Percentiles rank a stretch among this genome's conserved stretches.
These are phyloP conservation scores for Cuniculus paca DNA, from an alignment of 2,797 vertebrate genomes.

Conservation along the genomic window DNA sequence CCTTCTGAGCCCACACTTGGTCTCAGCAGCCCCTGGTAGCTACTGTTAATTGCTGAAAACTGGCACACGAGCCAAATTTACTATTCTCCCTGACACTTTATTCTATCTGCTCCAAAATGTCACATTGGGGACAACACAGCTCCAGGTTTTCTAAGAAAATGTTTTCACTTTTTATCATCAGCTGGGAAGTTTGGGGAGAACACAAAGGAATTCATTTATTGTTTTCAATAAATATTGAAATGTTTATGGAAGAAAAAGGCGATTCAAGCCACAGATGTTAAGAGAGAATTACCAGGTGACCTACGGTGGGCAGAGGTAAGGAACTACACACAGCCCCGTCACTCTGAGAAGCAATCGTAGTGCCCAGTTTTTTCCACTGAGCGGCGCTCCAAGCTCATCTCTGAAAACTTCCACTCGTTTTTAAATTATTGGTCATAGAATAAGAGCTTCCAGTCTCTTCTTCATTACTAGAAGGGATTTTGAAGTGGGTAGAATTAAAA, in stretches of 20 bases:
- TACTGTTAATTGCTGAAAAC: neutral
- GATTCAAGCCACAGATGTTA: neutral
- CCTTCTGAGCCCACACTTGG: neutral
- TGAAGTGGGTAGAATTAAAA: conserved; percentile 42
- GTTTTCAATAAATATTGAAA: conserved; percentile 24
- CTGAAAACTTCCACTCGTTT: neutral
- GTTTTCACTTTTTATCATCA: neutral
- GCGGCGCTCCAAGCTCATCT: conserved; percentile 85
- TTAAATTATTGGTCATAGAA: fast-evolving
- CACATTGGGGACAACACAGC: neutral
- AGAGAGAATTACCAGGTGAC: neutral
- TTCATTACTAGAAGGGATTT: neutral
- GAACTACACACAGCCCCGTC: neutral
- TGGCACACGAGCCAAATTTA: neutral
- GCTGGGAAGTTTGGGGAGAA: neutral
- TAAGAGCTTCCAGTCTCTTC: neutral
- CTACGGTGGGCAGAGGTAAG: neutral
- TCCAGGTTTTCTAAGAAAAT: neutral
- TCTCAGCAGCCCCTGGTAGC: neutral
- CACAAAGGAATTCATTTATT: conserved; percentile 4
- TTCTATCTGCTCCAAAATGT: neutral
- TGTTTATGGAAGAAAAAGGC: conserved; percentile 24
- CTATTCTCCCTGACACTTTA: neutral
- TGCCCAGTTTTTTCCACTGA: conserved; percentile 64
- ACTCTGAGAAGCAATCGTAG: neutral